Evolutionary conservation across 2,888 invertebrate genomes (phyloP), one percentile per base, ranked within the genome.

Genomic region (Netelia virgata): DNA sequence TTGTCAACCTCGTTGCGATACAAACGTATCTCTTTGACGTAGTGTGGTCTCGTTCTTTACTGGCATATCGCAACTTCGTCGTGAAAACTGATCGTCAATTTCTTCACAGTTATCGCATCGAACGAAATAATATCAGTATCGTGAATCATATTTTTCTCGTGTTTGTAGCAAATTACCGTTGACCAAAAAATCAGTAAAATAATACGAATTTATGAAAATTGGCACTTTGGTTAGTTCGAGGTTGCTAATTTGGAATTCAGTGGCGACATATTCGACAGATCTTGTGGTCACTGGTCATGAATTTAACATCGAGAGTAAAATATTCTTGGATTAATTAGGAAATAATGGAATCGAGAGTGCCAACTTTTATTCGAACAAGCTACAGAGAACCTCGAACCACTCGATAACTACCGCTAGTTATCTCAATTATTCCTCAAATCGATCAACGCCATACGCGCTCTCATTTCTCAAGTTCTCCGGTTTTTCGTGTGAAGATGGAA

Each of bases 21-120:
- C 36, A 78, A 74, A 83, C 88, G n/a, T 90, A 90, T 91, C 91
- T 89, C 70, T 72, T 86, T 89, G 86, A 90, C 88, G 88, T 89
- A 89, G 87, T 82, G 88, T 83, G 11, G 82, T 74, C 81, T 73
- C 68, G 72, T 83, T 85, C 77, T 61, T 82, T 73, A 78, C 66
- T 23, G 50, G 53, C 57, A 63, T 43, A 68, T 78, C 59, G 82
- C 81, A 70, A 66, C 64, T 61, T 59, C 63, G 28, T 36, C 9
- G 74, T 81, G 59, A 81, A 77, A 43, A 43, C 14, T 11, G 16
- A 11, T 23, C 76, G 11, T 20, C 18, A 11, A 23, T 75, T 20
- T 11, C 1, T 47, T 5, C 47, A 47, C 14, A 36, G 36, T 6
- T 36, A 36, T 36, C 36, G 36, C 36, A 36, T 36, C 36, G 6